A percentile compares a stretch with the other conserved stretches of the same genome.
Conservation (phyloP, 2,797 vertebrate genomes). For the Periparus ater region DNA sequence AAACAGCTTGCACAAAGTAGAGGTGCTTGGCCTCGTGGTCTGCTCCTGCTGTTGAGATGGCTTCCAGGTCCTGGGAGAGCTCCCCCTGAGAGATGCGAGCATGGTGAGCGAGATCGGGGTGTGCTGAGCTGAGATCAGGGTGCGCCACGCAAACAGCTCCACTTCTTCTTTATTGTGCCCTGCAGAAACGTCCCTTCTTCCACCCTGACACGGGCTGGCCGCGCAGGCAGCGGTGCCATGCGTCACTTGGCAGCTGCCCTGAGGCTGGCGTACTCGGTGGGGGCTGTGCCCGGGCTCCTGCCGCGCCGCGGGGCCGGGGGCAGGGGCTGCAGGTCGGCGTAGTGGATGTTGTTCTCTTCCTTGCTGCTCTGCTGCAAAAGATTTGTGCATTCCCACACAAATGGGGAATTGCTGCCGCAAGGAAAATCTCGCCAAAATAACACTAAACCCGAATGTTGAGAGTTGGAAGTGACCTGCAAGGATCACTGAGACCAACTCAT, state of each 20-base stretch:
- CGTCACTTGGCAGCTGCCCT: background rate
- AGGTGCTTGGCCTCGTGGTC: background rate
- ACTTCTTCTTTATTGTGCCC: background rate
- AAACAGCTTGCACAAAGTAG: background rate
- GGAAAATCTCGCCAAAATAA: background rate
- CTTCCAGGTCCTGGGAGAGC: background rate
- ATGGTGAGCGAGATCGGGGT: background rate
- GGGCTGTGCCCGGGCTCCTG: background rate
- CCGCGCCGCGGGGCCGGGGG: rapidly evolving
- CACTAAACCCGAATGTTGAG: background rate
- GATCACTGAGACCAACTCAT: rapidly evolving
- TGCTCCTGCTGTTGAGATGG: background rate
- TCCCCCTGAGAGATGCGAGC: background rate
- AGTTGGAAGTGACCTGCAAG: background rate
- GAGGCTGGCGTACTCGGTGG: conserved; percentile 5
- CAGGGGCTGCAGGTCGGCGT: conserved; percentile 17
- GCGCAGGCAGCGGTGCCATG: rapidly evolving
- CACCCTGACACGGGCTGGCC: background rate
- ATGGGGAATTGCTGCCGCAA: rapidly evolving
- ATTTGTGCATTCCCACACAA: background rate
- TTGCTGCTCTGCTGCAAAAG: background rate
- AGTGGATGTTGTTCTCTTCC: conserved; percentile 15
- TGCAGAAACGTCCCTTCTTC: background rate
- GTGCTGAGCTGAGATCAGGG: rapidly evolving
- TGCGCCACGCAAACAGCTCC: rapidly evolving